These are phyloP conservation scores for Coracias cyanogaster DNA, from an alignment of 2,797 vertebrate genomes.

Conservation along the genomic window DNA sequence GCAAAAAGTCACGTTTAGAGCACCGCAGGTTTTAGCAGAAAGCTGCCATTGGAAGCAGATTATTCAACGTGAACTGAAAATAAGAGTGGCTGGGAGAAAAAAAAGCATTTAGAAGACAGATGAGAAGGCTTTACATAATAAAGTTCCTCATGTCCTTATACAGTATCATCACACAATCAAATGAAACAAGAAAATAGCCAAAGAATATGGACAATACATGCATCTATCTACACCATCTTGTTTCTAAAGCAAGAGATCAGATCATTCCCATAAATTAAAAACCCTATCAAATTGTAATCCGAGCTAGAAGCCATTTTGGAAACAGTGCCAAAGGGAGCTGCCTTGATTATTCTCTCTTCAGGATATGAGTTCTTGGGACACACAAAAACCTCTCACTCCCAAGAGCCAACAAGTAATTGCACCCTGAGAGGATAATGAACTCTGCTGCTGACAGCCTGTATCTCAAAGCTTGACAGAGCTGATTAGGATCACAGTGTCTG, in stretches of 20 bases:
- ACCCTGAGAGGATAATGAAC: conserved; percentile 74
- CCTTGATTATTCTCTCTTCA: conserved; percentile 76
- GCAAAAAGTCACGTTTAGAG: not conserved
- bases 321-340: conserved; percentile 67
- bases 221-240: conserved; percentile 76
- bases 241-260: conserved; percentile 79
- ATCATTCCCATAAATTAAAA: conserved; percentile 82
- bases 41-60: not conserved
- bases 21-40: not conserved
- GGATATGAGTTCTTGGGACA: conserved; percentile 82
- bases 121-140: conserved; percentile 70
- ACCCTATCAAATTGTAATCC: conserved; percentile 72
- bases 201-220: conserved; percentile 76
- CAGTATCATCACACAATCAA: conserved; percentile 79
- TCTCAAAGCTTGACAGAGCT: conserved; percentile 27
- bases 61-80: not conserved
- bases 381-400: conserved; percentile 74
- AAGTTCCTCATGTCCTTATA: conserved; percentile 70
- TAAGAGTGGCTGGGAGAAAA: not conserved
- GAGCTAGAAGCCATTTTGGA: conserved; percentile 49
- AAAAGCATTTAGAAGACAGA: conserved; percentile 52
- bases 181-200: conserved; percentile 75
- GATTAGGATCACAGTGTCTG: conserved; percentile 76
- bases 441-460: conserved; percentile 58
- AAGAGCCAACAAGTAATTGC: conserved; percentile 76